Conservation (phyloP, 2,113 vertebrate genomes). For the Ariopsis seemanni region DNA sequence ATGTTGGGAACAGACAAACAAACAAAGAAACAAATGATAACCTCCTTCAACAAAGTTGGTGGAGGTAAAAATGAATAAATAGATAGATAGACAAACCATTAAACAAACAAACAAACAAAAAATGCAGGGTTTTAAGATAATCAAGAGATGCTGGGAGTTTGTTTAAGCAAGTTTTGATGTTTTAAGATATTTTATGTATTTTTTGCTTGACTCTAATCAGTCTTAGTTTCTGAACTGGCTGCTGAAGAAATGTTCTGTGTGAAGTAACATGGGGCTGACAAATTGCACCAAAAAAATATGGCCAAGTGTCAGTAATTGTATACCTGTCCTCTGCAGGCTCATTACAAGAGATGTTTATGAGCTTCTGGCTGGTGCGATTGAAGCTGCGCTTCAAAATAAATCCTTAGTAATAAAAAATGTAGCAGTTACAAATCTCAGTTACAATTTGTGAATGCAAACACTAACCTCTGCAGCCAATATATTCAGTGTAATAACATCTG, state of each 20-base stretch:
- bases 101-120: background rate
- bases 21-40: too few relatives aligned
- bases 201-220: background rate
- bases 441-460: constrained; percentile 22
- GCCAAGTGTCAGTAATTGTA: background rate
- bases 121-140: background rate
- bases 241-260: background rate
- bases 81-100: background rate
- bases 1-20: too few relatives aligned
- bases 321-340: background rate
- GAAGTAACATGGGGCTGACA: background rate
- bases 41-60: too few relatives aligned
- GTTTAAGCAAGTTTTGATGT: background rate
- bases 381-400: constrained; percentile 6
- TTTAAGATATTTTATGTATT: background rate
- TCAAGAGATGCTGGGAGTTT: background rate
- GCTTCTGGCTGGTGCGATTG: background rate
- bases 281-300: background rate
- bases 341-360: background rate
- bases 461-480: constrained; percentile 18
- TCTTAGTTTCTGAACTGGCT: background rate
- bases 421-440: constrained; percentile 18
- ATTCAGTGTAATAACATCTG: constrained; percentile 8
- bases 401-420: background rate
- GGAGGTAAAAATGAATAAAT: background rate